Base-by-base conservation (phyloP, 2,888 invertebrate genomes). In the Drosophila formosana region DNA sequence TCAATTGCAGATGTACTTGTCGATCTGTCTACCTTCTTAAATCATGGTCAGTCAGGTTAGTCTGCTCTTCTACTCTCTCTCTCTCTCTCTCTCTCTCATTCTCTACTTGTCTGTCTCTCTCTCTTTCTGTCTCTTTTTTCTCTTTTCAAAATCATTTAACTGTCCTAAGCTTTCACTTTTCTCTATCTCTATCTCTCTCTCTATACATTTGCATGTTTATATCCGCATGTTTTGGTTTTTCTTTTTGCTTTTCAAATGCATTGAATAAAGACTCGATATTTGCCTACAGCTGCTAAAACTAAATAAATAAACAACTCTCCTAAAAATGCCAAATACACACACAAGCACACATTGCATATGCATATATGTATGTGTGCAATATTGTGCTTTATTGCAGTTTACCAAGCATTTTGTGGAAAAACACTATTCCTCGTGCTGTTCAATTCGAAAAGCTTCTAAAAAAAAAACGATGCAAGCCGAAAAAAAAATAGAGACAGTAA, bases 41-140 rank as follows among this genome's bases (percentile, higher is more conserved):
- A 92, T 90, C 91, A 92, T 85, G 92, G 92, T 91, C 91, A 90
- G 91, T 92, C 92, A 92, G 92, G 92, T 92, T 92, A 92, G 92
- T 92, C 41, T 56, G 28, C 30, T 60, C 51, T 69, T 79, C 43
- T 45, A 9, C 52, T 75, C 32, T 70, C n/a, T 61, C 49, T 74
- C 32, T 52, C 37, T 57, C 18, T 64, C 23, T 51, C 43, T 56
- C 23, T 63, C 25, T 50, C 39, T 61, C n/a, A n/a, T 18, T 41
- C 51, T 66, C 51, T 62, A 18, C 18, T 18, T 18, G 28, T 55
- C 37, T 18, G 34, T 32, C 26, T 7, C 18, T 26, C n/a, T n/a
- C n/a, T n/a, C n/a, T n/a, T n/a, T n/a, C n/a, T n/a, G n/a, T n/a
- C n/a, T n/a, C 45, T 50, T 61, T 6, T 47, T 23, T 32, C 26